Evolutionary conservation across 1,140 invertebrate genomes (phyloP).

Genomic region (Plodia interpunctella): DNA sequence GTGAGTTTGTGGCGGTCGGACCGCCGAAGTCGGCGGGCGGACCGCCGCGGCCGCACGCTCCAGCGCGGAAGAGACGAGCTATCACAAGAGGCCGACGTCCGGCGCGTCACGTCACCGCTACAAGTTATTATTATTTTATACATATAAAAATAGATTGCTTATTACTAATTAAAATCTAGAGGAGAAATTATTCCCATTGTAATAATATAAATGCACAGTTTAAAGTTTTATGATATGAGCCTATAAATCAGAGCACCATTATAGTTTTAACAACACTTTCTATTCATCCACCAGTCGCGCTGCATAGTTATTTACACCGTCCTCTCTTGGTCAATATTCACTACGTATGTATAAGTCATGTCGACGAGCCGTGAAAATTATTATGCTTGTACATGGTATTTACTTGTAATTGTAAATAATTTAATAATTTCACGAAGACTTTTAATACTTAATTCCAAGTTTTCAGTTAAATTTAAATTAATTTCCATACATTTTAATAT

Average conservation of each 20-base stretch:
- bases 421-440: too few relatives aligned
- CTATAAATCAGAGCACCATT: conserved; percentile 67
- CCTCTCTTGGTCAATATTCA: conserved; percentile 10
- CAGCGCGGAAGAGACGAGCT: neutral
- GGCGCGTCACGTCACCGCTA: conserved; percentile 5
- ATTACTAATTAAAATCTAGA: conserved; percentile 49
- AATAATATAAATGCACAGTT: conserved; percentile 52
- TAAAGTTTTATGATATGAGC: conserved; percentile 64
- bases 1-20: neutral
- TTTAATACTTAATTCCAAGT: neutral
- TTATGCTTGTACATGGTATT: neutral
- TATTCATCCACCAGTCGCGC: neutral
- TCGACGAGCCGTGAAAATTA: neutral
- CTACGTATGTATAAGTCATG: neutral
- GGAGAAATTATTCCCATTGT: conserved; percentile 37
- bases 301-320: conserved; percentile 21
- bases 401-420: neutral
- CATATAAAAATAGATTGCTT: conserved; percentile 67
- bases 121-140: conserved; percentile 25
- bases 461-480: too few relatives aligned
- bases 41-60: neutral
- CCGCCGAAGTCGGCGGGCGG: neutral
- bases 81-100: conserved; percentile 9
- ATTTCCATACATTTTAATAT: too few relatives aligned
- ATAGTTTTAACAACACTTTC: conserved; percentile 28